Conservation (phyloP, 2,113 vertebrate genomes). For the Oostethus manadensis region DNA sequence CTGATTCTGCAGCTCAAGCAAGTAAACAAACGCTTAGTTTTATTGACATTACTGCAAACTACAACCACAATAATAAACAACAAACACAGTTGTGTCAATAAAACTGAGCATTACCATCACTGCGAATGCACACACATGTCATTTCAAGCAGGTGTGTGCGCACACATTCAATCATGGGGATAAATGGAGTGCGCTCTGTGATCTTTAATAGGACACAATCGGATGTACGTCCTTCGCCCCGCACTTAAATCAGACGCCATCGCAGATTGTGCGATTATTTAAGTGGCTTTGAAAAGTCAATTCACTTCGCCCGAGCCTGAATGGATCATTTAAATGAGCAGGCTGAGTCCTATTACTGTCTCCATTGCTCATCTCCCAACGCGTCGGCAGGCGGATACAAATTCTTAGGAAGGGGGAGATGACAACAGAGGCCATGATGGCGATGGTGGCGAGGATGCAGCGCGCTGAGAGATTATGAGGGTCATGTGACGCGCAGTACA, state of each 20-base stretch:
- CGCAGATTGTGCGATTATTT: constrained; percentile 57
- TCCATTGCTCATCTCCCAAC: constrained; percentile 46
- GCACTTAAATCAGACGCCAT: constrained; percentile 44
- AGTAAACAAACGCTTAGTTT: neutral
- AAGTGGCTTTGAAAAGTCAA: constrained; percentile 60
- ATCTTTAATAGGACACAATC: constrained; percentile 50
- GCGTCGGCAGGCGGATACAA: neutral
- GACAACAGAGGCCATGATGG: constrained; percentile 3
- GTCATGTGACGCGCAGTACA: constrained; percentile 21
- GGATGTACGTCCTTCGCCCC: constrained; percentile 42
- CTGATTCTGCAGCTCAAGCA: constrained; percentile 28
- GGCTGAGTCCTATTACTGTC: constrained; percentile 56
- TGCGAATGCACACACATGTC: neutral
- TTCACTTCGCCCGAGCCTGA: constrained; percentile 46
- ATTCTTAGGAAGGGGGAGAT: constrained; percentile 10
- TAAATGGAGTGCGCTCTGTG: constrained; percentile 1
- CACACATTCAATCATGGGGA: neutral
- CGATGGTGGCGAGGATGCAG: constrained; percentile 25
- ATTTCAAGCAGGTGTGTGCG: neutral
- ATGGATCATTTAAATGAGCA: constrained; percentile 52
- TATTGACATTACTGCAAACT: neutral
- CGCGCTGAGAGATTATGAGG: constrained; percentile 7
- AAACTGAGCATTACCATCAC: neutral
- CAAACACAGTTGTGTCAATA: neutral
- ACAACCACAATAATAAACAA: neutral